Evolutionary conservation across 2,888 invertebrate genomes (phyloP).

Genomic region (Dromius quadrimaculatus): DNA sequence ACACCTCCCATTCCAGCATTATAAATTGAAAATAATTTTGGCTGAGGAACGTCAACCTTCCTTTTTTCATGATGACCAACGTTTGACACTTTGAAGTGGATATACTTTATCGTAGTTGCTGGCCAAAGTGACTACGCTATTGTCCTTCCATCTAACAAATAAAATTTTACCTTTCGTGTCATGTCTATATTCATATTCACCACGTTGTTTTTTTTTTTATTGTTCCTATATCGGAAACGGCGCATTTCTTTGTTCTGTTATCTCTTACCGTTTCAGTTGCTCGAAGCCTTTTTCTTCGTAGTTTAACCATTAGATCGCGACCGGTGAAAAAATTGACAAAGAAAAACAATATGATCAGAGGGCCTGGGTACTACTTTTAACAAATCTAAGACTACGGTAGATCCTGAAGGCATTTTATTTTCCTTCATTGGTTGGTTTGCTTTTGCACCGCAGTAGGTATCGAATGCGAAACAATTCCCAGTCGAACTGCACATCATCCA

Average conservation of each 20-base stretch:
- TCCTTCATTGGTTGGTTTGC: not conserved
- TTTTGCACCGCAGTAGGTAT: conserved; percentile 21
- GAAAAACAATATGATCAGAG: not conserved
- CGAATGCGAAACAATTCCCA: not conserved
- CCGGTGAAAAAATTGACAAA: conserved; percentile 15
- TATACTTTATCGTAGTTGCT: conserved; percentile 52
- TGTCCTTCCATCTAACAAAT: conserved; percentile 56
- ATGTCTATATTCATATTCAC: conserved; percentile 48
- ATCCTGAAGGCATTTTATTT: not conserved
- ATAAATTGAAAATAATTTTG: conserved; percentile 33
- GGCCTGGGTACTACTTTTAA: not conserved
- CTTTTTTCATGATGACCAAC: conserved; percentile 41
- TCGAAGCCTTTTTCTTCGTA: not conserved
- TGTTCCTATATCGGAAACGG: no score
- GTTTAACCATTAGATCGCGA: conserved; percentile 2
- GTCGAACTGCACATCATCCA: conserved; percentile 14
- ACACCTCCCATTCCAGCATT: conserved; percentile 52
- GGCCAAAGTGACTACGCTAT: conserved; percentile 54
- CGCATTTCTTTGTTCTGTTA: conserved; percentile 12
- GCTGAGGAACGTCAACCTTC: conserved; percentile 42
- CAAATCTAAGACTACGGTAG: conserved; percentile 19
- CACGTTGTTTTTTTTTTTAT: conserved; percentile 50
- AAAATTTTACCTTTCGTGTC: conserved; percentile 52
- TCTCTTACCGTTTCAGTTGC: conserved; percentile 3
- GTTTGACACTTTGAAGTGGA: conserved; percentile 44